Evolutionary conservation across 2,113 vertebrate genomes (phyloP).

Genomic region (Calypte anna): DNA sequence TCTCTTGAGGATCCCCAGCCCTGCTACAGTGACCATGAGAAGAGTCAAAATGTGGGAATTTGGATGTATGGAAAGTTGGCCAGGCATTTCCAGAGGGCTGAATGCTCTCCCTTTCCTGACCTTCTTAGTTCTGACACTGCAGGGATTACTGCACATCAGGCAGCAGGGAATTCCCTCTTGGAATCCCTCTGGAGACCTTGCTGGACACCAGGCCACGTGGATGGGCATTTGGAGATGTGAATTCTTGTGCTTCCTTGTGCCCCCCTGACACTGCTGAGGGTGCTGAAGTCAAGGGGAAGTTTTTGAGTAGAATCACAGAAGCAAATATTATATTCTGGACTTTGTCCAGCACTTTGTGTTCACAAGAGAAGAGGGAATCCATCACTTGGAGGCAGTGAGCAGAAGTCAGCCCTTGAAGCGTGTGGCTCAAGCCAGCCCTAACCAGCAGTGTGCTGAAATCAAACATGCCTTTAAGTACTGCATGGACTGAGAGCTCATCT

Average conservation of each 20-base stretch:
- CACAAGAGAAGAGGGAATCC: not conserved
- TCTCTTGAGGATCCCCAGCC: not conserved
- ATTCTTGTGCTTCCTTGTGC: not conserved
- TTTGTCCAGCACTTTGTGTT: not conserved
- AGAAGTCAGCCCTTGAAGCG: not conserved
- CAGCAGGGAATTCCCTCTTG: not conserved
- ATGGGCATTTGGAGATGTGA: fast-evolving
- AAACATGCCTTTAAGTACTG: not conserved
- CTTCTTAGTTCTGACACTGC: fast-evolving
- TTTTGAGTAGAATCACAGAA: not conserved
- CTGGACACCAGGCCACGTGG: fast-evolving
- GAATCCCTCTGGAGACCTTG: not conserved
- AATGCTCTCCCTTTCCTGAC: fast-evolving
- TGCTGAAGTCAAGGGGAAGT: not conserved
- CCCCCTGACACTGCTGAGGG: fast-evolving
- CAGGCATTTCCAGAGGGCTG: fast-evolving
- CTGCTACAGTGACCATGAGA: not conserved
- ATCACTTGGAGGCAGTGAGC: not conserved
- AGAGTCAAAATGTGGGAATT: fast-evolving
- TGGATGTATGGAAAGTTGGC: fast-evolving
- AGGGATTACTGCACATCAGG: not conserved
- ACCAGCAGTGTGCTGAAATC: not conserved
- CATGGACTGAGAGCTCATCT: not conserved
- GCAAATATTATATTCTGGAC: not conserved
- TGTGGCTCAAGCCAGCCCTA: not conserved